Base-by-base conservation (phyloP, 2,888 invertebrate genomes). In the Cerastis rubricosa region DNA sequence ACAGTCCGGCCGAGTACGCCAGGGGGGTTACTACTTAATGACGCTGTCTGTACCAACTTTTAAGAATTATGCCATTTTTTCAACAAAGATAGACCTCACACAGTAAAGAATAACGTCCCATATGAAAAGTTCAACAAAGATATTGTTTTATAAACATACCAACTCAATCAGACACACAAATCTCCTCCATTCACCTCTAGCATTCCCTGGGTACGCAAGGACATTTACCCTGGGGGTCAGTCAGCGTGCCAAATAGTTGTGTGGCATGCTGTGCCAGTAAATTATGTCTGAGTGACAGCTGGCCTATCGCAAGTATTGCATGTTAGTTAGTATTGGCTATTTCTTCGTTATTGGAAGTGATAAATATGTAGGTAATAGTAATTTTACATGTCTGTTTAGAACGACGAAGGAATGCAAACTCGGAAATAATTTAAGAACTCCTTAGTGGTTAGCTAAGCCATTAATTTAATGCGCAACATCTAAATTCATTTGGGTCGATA, bases 181-280 rank as follows among this genome's bases (percentile, higher is more conserved):
- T 72, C 69, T 51, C 45, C 51, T 65, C 59, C 14, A 1, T 63
- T 64, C 59, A 57, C 19, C 45, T 64, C 57, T 40, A 29, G 43
- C 57, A 67, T 51, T 35, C 22, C 63, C 51, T 74, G 81, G 57
- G 73, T 80, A 71, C 61, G 74, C 29, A 43, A n/a, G 84, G 80
- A 74, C 81, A 81, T 81, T 81, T 81, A 80, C 43, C 59, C 40
- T 59, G 14, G 70, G 70, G 85, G 85, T 74, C 81, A 80, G 57
- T 68, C 25, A 35, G 61, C 83, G 40, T 59, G 64, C 79, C 64
- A 71, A 78, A 77, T 76, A 47, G 54, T 65, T 59, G 51, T 66
- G 43, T 71, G 17, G 25, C 82, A 45, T 68, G 29, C 45, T 68
- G 54, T 70, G 51, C 61, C 54, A 14, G 54, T 83, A 67, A 45